A percentile compares a stretch with the other conserved stretches of the same genome.
phyloP scores from a whole-genome alignment of 2,797 vertebrate species.

The Podargus strigoides region DNA sequence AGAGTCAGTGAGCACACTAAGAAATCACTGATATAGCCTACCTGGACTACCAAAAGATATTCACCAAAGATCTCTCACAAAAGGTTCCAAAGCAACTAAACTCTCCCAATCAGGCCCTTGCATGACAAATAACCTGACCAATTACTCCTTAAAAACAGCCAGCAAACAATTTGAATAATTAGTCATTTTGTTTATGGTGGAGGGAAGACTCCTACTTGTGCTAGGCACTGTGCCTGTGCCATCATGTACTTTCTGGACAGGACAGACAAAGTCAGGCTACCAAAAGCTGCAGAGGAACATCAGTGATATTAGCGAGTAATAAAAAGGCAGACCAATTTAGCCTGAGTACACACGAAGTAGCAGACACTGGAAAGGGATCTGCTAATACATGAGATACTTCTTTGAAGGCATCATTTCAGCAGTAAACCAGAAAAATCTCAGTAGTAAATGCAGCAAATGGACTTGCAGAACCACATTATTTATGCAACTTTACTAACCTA shows the following conservation, averaged over 20 bases:
- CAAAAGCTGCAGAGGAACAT: background rate
- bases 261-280: background rate
- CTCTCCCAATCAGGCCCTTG: background rate
- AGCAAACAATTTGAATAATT: background rate
- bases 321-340: background rate
- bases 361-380: background rate
- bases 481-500: background rate
- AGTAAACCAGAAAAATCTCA: background rate
- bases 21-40: background rate
- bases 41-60: background rate
- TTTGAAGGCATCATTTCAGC: background rate
- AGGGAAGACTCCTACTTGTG: background rate
- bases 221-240: background rate
- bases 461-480: background rate
- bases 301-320: rapidly evolving
- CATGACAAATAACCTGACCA: background rate
- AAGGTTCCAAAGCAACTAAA: background rate
- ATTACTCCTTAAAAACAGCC: background rate
- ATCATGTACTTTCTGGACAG: background rate
- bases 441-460: background rate
- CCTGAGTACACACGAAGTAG: background rate
- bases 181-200: background rate
- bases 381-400: background rate
- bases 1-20: background rate
- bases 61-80: background rate